Base-by-base conservation (phyloP, 2,888 invertebrate genomes). In the Heteropelma amictum region DNA sequence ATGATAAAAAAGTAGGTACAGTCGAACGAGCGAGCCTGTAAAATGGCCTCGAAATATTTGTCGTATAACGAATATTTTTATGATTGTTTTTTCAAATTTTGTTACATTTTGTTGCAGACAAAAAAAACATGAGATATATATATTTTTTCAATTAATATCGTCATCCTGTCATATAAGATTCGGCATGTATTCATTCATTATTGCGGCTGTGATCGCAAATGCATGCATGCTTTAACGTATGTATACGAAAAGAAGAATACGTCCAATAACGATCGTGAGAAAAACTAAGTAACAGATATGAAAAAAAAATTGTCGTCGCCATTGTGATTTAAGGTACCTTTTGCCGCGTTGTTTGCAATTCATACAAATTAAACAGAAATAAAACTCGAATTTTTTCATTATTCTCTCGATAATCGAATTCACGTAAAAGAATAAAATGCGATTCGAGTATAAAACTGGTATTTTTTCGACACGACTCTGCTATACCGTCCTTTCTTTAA, bases 281-380 rank as follows among this genome's bases (percentile, higher is more conserved):
- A 82, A 69, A 76, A 79, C 38, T 1, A 38, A 74, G 63, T 76
- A 80, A 80, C 60, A 78, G 73, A 14, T 35, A 28, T 53, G 17
- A 77, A 69, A 61, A 76, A 73, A 76, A 76, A 77, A 77, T 82
- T 83, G 82, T 84, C 83, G 83, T 84, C 84, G 81, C 83, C 83
- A 82, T 84, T 86, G 85, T 85, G 83, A 86, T 86, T 83, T 83
- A 83, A 83, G 81, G 82, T 81, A 83, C 64, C 42, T 47, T 76
- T 70, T 68, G 58, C 60, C 65, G 58, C 61, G 51, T 73, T 63
- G 65, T 63, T 65, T 21, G 26, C n/a, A 4, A 17, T 10, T 33
- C 8, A 8, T 14, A n/a, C n/a, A 38, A 54, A 38, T 6, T n/a
- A 33, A 56, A 67, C 23, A 14, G 17, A 26, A 51, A 60, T 14